These are phyloP conservation scores for Rhodophaea formosa DNA, from an alignment of 2,888 invertebrate genomes.

Conservation along the genomic window DNA sequence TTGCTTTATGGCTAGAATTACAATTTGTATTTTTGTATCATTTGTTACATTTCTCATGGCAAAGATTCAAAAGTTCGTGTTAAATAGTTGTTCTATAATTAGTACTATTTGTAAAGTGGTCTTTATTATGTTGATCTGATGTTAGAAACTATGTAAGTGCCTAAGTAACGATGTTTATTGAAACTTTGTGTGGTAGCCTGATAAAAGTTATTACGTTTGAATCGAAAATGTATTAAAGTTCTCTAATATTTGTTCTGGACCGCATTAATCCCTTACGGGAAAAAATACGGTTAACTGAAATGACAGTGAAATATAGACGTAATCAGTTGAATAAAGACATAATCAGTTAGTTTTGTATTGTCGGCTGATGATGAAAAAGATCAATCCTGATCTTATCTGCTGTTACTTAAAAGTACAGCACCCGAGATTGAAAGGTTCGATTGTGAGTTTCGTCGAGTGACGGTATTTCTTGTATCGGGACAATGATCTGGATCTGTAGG, in stretches of 20 bases:
- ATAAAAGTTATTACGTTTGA: too few species aligned
- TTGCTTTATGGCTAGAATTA: neutral
- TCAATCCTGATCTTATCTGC: neutral
- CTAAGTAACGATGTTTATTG: too few species aligned
- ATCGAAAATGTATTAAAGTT: too few species aligned
- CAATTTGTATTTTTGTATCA: constrained; percentile 6
- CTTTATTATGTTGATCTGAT: too few species aligned
- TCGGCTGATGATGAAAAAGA: neutral
- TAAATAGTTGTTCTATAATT: too few species aligned
- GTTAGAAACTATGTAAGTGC: too few species aligned
- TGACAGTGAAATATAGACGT: neutral
- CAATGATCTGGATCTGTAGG: constrained; percentile 48
- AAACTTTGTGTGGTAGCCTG: too few species aligned
- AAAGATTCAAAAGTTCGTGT: neutral
- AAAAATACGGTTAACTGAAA: too few species aligned
- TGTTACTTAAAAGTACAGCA: constrained; percentile 6
- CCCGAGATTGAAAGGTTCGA: neutral
- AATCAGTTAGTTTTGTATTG: neutral
- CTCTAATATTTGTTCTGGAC: too few species aligned
- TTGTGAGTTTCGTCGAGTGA: constrained; percentile 1
- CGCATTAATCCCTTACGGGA: too few species aligned
- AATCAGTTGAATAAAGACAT: neutral
- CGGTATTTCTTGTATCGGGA: constrained; percentile 24
- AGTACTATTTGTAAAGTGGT: too few species aligned
- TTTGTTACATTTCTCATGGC: neutral